These are phyloP conservation scores for Crambe crambe DNA, from an alignment of 37 sponge, comb jelly and placozoan species.

Conservation along the genomic window DNA sequence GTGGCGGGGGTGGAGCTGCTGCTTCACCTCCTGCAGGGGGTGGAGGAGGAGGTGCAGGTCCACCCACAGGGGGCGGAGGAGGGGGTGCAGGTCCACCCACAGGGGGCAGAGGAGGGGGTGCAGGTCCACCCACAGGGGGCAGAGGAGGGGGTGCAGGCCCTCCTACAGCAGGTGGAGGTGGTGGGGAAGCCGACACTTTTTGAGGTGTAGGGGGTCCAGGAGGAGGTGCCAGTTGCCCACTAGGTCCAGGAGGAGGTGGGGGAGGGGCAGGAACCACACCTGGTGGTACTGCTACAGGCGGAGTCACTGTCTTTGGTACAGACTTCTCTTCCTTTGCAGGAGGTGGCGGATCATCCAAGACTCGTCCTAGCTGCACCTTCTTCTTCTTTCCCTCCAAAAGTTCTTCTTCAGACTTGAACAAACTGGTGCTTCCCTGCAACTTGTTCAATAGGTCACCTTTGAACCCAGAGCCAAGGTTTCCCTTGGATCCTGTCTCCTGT, in stretches of 20 bases:
- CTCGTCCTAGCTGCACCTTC: slow-evolving; percentile 67
- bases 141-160: slow-evolving; percentile 20
- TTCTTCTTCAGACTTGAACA: slow-evolving; percentile 60
- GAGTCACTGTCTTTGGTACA: background rate
- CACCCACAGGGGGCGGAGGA: slow-evolving; percentile 22
- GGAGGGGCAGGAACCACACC: slow-evolving; percentile 5
- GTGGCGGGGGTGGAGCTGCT: slow-evolving; percentile 37
- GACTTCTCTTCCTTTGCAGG: background rate
- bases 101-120: slow-evolving; percentile 26
- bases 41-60: slow-evolving; percentile 38
- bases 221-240: slow-evolving; percentile 20
- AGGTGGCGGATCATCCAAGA: slow-evolving; percentile 37
- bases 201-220: slow-evolving; percentile 18
- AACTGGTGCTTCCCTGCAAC: slow-evolving; percentile 51
- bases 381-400: slow-evolving; percentile 47
- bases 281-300: slow-evolving; percentile 1
- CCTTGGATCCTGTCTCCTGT: slow-evolving; percentile 6
- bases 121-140: slow-evolving; percentile 19
- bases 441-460: slow-evolving; percentile 30
- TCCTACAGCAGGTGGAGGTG: slow-evolving; percentile 25
- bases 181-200: slow-evolving; percentile 19
- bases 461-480: slow-evolving; percentile 20
- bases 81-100: slow-evolving; percentile 23
- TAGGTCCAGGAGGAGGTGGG: slow-evolving; percentile 4
- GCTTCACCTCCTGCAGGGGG: slow-evolving; percentile 23